Evolutionary conservation across 2,888 invertebrate species (phyloP).

Genomic region (Caenorhabditis uteleia): DNA sequence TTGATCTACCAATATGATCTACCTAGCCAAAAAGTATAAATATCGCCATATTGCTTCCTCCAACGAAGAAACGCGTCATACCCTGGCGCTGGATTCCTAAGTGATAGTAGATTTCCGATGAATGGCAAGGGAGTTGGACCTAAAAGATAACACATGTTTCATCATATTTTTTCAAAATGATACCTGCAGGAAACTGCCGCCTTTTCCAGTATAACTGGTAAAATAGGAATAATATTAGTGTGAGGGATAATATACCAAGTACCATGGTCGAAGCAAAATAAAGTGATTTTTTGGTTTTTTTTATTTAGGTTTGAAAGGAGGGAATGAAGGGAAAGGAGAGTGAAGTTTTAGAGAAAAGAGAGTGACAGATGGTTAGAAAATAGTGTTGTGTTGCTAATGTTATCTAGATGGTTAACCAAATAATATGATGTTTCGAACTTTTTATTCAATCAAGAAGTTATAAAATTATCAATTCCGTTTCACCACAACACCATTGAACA

Average conservation of each 20-base stretch:
- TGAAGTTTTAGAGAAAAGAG: too few species aligned
- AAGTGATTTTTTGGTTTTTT: too few species aligned
- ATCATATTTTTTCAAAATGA: neutral
- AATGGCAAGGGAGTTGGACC: conserved; percentile 40
- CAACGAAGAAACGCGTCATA: conserved; percentile 29
- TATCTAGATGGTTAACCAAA: too few species aligned
- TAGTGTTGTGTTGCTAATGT: too few species aligned
- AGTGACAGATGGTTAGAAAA: too few species aligned
- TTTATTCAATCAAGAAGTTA: too few species aligned
- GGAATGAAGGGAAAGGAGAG: too few species aligned
- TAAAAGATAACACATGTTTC: conserved; percentile 16
- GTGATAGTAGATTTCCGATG: conserved; percentile 29
- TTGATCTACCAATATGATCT: neutral
- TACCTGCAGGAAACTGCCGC: conserved; percentile 38
- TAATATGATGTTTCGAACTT: too few species aligned
- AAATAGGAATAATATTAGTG: conserved; percentile 7
- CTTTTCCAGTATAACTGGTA: conserved; percentile 43
- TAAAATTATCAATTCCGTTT: too few species aligned
- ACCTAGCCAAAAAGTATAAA: conserved; percentile 43
- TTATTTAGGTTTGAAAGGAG: too few species aligned
- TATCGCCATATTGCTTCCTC: conserved; percentile 28
- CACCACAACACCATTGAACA: too few species aligned
- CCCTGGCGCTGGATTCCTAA: conserved; percentile 26
- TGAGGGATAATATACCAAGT: neutral
- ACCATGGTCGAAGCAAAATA: too few species aligned